Percentiles rank a stretch among this genome's conserved stretches.
phyloP scores from a whole-genome alignment of 1,140 invertebrate genomes.

The Nasonia longicornis region DNA sequence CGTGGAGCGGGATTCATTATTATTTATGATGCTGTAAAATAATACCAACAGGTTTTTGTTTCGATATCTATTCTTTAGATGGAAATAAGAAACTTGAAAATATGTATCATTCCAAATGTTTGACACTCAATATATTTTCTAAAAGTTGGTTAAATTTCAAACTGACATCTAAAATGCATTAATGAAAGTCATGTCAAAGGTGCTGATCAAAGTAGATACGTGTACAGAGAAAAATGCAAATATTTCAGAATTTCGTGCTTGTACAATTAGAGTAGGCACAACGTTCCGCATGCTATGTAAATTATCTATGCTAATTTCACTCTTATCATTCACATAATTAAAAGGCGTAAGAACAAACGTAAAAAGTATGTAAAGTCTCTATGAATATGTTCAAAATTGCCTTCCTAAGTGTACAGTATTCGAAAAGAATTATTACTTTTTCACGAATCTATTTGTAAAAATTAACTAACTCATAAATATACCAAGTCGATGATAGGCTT shows the following conservation, averaged over 20 bases:
- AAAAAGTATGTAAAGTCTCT: not conserved
- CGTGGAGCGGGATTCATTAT: not conserved
- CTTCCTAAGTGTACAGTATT: constrained; percentile 34
- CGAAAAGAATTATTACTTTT: constrained; percentile 37
- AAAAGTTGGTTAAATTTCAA: not conserved
- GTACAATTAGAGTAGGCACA: not conserved
- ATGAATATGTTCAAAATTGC: constrained; percentile 21
- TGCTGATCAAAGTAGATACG: constrained; percentile 17
- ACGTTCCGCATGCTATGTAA: constrained; percentile 8
- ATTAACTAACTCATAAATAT: constrained; percentile 10
- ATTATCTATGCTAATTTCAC: not conserved
- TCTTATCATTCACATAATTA: not conserved
- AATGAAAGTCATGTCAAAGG: constrained; percentile 13
- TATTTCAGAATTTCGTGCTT: not conserved
- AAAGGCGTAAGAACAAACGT: not conserved
- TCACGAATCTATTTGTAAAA: constrained; percentile 31
- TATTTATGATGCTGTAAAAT: constrained; percentile 28
- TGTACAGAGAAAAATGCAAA: constrained; percentile 21
- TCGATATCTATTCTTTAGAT: constrained; percentile 1
- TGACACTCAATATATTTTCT: constrained; percentile 19
- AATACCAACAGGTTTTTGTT: constrained; percentile 24
- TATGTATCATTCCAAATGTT: constrained; percentile 30
- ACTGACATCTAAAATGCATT: not conserved
- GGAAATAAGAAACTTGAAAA: constrained; percentile 17
- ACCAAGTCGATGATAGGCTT: constrained; percentile 23